Base-by-base conservation (phyloP, 2,888 invertebrate species). In the Xestobium rufovillosum region DNA sequence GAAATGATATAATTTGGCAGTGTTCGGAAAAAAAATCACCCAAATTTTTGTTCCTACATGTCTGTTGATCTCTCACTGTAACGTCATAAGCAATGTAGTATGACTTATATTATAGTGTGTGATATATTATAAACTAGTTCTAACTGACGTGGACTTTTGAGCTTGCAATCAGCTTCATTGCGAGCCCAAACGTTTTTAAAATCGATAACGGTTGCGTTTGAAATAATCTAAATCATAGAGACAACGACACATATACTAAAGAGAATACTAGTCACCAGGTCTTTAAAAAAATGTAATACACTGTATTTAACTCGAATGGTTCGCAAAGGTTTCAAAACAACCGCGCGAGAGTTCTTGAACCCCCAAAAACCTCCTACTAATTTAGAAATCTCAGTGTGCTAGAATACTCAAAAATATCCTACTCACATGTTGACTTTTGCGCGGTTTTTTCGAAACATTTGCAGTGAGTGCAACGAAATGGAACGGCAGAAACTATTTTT, bases 171-270 rank as follows among this genome's bases (percentile, higher is more conserved):
- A 13, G 15, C 4, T n/a, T 31, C 15, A 13, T 31, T 35, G 29
- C 36, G 23, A 38, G 34, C 31, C 32, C 29, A 32, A 26, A 36
- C 34, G 34, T 38, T 39, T 27, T 36, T 38, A 48, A 50, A 51
- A 54, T 55, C 52, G 47, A 47, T 52, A 49, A 49, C 52, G 44
- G 51, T 56, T 56, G 51, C 49, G 52, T 55, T 49, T 47, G 47
- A 44, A 51, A 49, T 47, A n/a, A 53, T 56, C 53, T 53, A 57
- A 59, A 57, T 57, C 54, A 51, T 47, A 34, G 61, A 66, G 64
- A 66, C 66, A 66, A 66, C 66, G 66, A 66, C 66, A 66, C 66
- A 55, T 62, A 58, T 61, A 60, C n/a, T n/a, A 53, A 50, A 50
- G 48, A 45, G 45, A 19, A 6, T 19, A 19, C 23, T 39, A 35